Evolutionary conservation across 2,797 vertebrate species (phyloP), one percentile per base, ranked within the genome.

Genomic region (Mus minutoides): DNA sequence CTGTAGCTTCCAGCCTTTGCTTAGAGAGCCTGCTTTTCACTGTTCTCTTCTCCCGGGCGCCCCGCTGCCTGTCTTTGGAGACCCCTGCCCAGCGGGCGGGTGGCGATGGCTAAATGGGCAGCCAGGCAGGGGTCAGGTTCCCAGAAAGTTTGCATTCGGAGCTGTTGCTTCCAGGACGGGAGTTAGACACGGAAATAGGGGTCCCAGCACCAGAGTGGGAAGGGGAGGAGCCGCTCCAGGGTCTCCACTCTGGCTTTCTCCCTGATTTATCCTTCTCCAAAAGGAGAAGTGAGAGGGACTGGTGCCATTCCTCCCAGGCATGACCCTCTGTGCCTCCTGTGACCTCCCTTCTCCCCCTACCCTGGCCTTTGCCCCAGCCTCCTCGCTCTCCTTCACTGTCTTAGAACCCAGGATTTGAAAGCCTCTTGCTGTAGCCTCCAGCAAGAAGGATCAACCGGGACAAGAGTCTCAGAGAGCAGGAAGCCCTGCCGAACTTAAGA

Each of bases 71-170:
- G 37, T 75, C 67, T 12, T 13, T n/a, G 69, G 1, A 62, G 52
- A 92, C 58, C 86, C 78, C 71, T 76, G 79, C 52, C 79, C 92
- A 34, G 87, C 60, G 34, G 34, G 29, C 9, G 52, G 90, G 52
- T 60, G 90, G 95, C 46, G 34, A 76, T 37, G 5, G 85, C 29
- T 22, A 84, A 88, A 64, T 26, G 88, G 85, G 77, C 49, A 83
- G 49, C 78, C 64, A 49, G 91, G 82, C 67, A 71, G 87, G 95
- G 97, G 95, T 94, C 92, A 34, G 58, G 60, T 69, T 40, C 67
- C 56, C 58, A 24, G 92, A 97, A 98, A 98, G 97, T 96, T 97
- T 95, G 94, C 62, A 19, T 34, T 49, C 40, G 40, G 4, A 90
- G 88, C 85, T 93, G 87, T 88, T 82, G 95, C 88, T 85, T 67